Conservation (phyloP, 2,888 invertebrate genomes). For the Sipunculus nudus region DNA sequence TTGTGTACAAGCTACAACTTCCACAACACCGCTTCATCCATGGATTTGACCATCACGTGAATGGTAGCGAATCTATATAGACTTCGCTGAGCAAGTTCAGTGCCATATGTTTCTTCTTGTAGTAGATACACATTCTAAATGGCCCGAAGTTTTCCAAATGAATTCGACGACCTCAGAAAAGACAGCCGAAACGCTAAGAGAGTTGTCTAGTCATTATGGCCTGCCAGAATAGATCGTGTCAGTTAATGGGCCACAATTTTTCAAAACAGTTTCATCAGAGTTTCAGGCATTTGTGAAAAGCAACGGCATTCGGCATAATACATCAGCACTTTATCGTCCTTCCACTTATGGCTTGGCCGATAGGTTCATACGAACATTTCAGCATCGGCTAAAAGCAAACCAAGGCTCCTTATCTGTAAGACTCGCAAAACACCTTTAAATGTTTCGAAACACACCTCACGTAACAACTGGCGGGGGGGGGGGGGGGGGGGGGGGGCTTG, state of each 20-base stretch:
- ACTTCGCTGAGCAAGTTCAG: background rate
- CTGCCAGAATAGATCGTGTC: background rate
- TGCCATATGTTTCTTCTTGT: background rate
- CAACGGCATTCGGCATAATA: background rate
- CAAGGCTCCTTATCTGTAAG: background rate
- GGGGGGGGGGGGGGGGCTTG: background rate
- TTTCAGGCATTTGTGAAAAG: background rate
- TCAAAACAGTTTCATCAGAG: too few relatives aligned
- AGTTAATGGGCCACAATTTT: background rate
- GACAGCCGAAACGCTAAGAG: background rate
- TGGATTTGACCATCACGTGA: too few relatives aligned
- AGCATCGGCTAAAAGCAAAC: background rate
- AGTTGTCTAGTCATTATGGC: background rate
- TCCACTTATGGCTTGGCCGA: conserved; percentile 2
- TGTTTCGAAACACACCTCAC: conserved; percentile 2
- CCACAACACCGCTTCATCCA: too few relatives aligned
- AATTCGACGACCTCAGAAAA: background rate
- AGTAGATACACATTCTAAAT: background rate
- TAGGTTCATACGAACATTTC: background rate
- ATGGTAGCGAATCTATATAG: too few relatives aligned
- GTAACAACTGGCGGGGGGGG: background rate
- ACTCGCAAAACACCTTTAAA: background rate
- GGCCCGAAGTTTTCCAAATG: conserved; percentile 1
- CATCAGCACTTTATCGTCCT: background rate
- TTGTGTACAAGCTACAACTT: too few relatives aligned